Evolutionary conservation across 2,888 invertebrate genomes (phyloP), one percentile per base, ranked within the genome.

Genomic region (Stratiomys singularior): DNA sequence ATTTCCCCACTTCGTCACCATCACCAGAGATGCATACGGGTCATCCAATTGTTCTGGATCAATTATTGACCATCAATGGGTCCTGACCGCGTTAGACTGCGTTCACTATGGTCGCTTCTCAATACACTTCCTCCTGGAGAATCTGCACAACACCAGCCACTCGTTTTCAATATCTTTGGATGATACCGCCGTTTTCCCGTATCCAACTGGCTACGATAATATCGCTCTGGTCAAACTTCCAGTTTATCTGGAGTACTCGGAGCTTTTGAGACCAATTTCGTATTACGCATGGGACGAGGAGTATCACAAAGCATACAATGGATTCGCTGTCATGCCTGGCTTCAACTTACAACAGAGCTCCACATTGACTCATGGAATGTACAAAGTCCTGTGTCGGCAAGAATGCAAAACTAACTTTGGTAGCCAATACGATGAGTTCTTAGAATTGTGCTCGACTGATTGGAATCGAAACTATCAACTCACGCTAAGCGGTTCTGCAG

Each of bases 311-410:
- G 27, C 21, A 1, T 25, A 52, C 15, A 56, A 74, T 27, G 25
- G 56, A 1, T 66, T 56, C 23, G 64, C 64, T n/a, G 76, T 76
- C 9, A 78, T 78, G 78, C 78, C 76, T 5, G 78, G 76, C 44
- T 78, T 78, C 28, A 27, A 18, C 7, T 7, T 18, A 63, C 69
- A 79, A 7, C 76, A 79, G 0, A 11, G n/a, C 37, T 23, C 37
- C 21, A 28, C 15, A 4, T 28, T 78, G 1, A 56, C 27, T 1
- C 76, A 76, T 46, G 76, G 76, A 13, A 58, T 52, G 44, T 78
- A 67, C 60, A 27, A n/a, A 13, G 15, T 78, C 13, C n/a, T 44
- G 1, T 52, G 60, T 7, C 25, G 30, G 15, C 56, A 25, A 1
- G 66, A 78, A 25, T 76, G 78, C 46, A 76, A 69, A 27, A 23